phyloP scores from a whole-genome alignment of 2,797 vertebrate genomes.

The Trichosurus vulpecula region DNA sequence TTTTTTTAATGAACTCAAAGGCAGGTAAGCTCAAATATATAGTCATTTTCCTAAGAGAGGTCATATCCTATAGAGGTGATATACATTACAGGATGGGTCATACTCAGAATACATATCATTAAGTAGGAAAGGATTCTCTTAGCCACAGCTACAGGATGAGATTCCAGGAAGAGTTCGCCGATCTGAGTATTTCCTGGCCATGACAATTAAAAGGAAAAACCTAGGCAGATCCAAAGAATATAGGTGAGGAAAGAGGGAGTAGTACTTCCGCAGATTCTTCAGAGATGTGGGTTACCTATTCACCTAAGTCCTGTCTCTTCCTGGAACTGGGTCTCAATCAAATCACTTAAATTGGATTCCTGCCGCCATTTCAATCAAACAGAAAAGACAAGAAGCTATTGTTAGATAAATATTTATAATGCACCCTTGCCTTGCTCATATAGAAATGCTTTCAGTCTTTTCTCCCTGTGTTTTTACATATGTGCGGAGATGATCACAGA shows the following conservation, averaged over 20 bases:
- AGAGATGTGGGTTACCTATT: constrained; percentile 56
- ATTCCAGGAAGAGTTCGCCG: not conserved
- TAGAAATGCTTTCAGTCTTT: constrained; percentile 36
- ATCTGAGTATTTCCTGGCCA: not conserved
- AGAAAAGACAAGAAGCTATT: constrained; percentile 36
- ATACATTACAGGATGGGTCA: not conserved
- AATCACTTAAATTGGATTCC: constrained; percentile 43
- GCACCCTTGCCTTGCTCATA: constrained; percentile 38
- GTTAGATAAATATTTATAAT: constrained; percentile 57
- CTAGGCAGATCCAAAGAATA: not conserved
- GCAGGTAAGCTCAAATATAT: not conserved
- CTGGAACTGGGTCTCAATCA: constrained; percentile 51
- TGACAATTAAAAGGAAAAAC: not conserved
- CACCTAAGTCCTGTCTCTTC: constrained; percentile 42
- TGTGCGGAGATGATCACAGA: not conserved
- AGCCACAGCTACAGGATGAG: not conserved
- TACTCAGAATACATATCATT: not conserved
- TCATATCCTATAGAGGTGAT: no score
- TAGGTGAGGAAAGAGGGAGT: not conserved
- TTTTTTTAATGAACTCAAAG: constrained; percentile 2
- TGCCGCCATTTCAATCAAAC: constrained; percentile 44
- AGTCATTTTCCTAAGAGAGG: not conserved
- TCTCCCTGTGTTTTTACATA: not conserved
- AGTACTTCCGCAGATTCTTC: constrained; percentile 13
- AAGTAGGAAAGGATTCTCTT: not conserved